A percentile compares a stretch with the other conserved stretches of the same genome.
Conservation (phyloP, 2,797 vertebrate genomes). For the Aratinga solstitialis region DNA sequence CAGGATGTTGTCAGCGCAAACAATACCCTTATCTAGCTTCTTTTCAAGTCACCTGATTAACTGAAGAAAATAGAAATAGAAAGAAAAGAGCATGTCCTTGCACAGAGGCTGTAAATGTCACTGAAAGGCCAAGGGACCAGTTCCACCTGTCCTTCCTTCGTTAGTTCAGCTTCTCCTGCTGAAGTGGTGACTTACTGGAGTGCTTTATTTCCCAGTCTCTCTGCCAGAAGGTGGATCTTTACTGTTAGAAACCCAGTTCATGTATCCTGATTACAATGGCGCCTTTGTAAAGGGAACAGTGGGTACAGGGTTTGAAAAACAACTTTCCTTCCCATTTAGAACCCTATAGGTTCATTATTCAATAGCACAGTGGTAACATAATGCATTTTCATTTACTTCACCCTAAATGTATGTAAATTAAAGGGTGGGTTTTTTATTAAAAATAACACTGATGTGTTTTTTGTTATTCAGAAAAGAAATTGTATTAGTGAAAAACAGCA, state of each 20-base stretch:
- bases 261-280: slow-evolving; percentile 38
- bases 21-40: slow-evolving; percentile 94
- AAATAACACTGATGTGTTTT: slow-evolving; percentile 81
- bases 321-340: slow-evolving; percentile 65
- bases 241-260: slow-evolving; percentile 57
- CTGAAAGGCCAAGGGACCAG: slow-evolving; percentile 82
- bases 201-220: slow-evolving; percentile 23
- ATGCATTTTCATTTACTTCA: slow-evolving; percentile 80
- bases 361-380: slow-evolving; percentile 74
- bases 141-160: slow-evolving; percentile 69
- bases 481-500: slow-evolving; percentile 68
- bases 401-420: slow-evolving; percentile 81
- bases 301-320: slow-evolving; percentile 63
- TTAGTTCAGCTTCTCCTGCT: slow-evolving; percentile 49
- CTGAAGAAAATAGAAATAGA: slow-evolving; percentile 88
- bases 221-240: slow-evolving; percentile 61
- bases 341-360: slow-evolving; percentile 73
- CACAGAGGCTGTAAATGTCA: slow-evolving; percentile 90
- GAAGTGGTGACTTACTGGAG: slow-evolving; percentile 41
- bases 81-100: slow-evolving; percentile 91
- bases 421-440: slow-evolving; percentile 80
- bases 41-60: slow-evolving; percentile 97
- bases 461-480: slow-evolving; percentile 77
- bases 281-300: slow-evolving; percentile 60
- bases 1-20: slow-evolving; percentile 91